Evolutionary conservation across 2,888 invertebrate genomes (phyloP), one percentile per base, ranked within the genome.

Genomic region (Blomia tropicalis): DNA sequence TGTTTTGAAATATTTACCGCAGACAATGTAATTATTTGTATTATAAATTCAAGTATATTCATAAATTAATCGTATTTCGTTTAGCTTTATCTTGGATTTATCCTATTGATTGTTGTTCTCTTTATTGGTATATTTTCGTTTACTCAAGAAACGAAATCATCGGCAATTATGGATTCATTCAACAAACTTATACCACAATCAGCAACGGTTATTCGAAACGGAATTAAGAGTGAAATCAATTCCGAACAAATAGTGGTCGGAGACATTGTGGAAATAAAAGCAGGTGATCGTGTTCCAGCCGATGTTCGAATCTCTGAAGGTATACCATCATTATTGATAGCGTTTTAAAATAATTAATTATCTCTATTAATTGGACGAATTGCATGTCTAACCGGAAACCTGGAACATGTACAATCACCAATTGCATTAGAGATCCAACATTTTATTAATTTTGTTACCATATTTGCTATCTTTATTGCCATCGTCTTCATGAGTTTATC

Each of bases 81-180:
- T 68, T 77, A 78, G 71, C 23, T 63, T 22, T 63, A 63, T 43
- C 29, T 63, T 11, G 63, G 63, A 22, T 29, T 47, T 27, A 36
- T 30, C 1, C 23, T 63, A 22, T 2, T 29, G 4, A 29, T 43
- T 4, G 51, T 44, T 32, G 63, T 63, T 4, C 2, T 61, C 2
- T 73, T 77, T 43, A 77, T 77, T 59, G 77, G 77, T 27, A 72
- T 72, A 69, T 78, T 78, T 71, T 76, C 77, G 54, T 78, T 78
- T 69, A 77, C 75, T 68, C 77, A 78, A 71, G 78, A 78, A 69
- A 75, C 75, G 63, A 77, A 78, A 68, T 75, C 74, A 61, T 75
- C 76, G 31, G 72, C 72, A 67, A 78, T 78, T 69, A 77, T 78
- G 76, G 77, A 78, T 66, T 75, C 75, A 41, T 78, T 78, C 71